A percentile compares a stretch with the other conserved stretches of the same genome.
Evolutionary conservation across 2,113 vertebrate species (phyloP).

Genomic region (Ictalurus furcatus): DNA sequence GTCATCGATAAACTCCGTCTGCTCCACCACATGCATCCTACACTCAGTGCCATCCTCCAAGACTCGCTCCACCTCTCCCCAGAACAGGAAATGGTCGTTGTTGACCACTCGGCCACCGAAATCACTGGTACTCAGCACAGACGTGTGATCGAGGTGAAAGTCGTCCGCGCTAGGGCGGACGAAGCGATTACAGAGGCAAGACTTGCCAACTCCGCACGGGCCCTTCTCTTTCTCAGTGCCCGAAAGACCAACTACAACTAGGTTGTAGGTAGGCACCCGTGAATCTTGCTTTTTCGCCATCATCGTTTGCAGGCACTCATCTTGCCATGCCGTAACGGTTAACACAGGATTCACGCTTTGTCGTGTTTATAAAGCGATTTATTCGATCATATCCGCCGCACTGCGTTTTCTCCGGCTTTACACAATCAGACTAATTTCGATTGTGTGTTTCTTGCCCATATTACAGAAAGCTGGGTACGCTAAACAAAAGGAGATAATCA

Average conservation of each 20-base stretch:
- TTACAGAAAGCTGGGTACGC: not conserved
- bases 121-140: slow-evolving; percentile 97
- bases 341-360: slow-evolving; percentile 59
- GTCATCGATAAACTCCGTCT: slow-evolving; percentile 98
- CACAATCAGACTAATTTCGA: slow-evolving; percentile 17
- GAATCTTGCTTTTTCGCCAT: slow-evolving; percentile 99
- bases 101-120: slow-evolving; percentile 97
- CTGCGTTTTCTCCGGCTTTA: slow-evolving; percentile 51
- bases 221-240: slow-evolving; percentile 98
- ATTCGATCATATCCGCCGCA: slow-evolving; percentile 57
- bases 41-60: slow-evolving; percentile 93
- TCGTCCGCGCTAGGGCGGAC: slow-evolving; percentile 91
- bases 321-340: slow-evolving; percentile 78
- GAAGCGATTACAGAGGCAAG: slow-evolving; percentile 93
- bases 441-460: slow-evolving; percentile 49
- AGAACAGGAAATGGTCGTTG: slow-evolving; percentile 98
- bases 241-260: slow-evolving; percentile 94
- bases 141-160: slow-evolving; percentile 96
- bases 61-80: slow-evolving; percentile 88
- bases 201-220: slow-evolving; percentile 93
- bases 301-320: slow-evolving; percentile 83
- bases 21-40: slow-evolving; percentile 90
- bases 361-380: slow-evolving; percentile 62
- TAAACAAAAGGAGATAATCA: not conserved
- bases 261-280: slow-evolving; percentile 89